These are phyloP conservation scores for Pteromalus puparum DNA, from an alignment of 1,140 invertebrate species.

Conservation along the genomic window DNA sequence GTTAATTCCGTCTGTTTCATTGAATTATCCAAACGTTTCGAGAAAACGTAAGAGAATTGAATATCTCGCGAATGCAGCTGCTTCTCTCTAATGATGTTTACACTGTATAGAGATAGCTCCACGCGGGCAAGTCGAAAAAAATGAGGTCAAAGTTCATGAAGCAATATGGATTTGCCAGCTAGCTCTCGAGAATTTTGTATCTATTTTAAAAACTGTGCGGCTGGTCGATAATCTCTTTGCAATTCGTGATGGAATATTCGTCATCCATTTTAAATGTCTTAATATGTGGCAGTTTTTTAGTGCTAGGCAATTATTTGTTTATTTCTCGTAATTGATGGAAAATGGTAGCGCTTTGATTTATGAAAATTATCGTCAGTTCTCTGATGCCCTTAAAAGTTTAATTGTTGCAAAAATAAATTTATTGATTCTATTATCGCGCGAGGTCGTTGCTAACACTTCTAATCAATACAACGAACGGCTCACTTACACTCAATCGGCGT, in stretches of 20 bases:
- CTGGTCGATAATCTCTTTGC: background rate
- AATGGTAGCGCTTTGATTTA: background rate
- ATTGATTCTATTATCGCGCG: background rate
- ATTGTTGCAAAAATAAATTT: background rate
- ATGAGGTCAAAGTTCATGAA: background rate
- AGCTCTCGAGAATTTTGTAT: background rate
- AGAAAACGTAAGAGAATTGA: too few species aligned
- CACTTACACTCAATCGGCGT: background rate
- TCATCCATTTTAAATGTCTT: too few species aligned
- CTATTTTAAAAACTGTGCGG: background rate
- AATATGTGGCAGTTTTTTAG: too few species aligned
- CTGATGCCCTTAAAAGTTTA: background rate
- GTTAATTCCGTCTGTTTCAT: too few species aligned
- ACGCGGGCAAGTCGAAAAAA: background rate
- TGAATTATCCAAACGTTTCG: too few species aligned
- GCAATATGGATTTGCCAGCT: background rate
- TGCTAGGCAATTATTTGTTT: too few species aligned
- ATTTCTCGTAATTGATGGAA: too few species aligned
- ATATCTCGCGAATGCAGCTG: too few species aligned
- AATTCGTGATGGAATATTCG: background rate
- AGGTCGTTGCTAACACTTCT: background rate
- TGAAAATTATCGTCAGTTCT: too few species aligned
- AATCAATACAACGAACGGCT: slow-evolving; percentile 13
- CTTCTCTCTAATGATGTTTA: too few species aligned
- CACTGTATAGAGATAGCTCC: background rate